phyloP scores from a whole-genome alignment of 2,113 vertebrate genomes.

The Otocyon megalotis region DNA sequence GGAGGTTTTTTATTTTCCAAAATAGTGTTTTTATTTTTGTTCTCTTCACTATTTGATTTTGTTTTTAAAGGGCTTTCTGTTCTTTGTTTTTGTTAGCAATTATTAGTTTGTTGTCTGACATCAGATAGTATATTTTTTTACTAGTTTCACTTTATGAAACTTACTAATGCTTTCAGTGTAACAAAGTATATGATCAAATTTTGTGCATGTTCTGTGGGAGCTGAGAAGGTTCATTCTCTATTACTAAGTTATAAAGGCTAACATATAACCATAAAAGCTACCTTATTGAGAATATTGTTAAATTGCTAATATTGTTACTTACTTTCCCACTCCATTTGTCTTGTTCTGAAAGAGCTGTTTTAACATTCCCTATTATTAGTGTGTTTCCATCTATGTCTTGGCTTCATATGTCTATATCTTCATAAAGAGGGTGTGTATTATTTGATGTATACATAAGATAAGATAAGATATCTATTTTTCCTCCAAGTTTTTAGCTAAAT shows the following conservation, averaged over 20 bases:
- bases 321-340: not conserved
- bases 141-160: not conserved
- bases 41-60: not conserved
- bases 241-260: not conserved
- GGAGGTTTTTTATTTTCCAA: not conserved
- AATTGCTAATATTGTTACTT: not conserved
- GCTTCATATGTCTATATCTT: not conserved
- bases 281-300: not conserved
- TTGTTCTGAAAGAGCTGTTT: not conserved
- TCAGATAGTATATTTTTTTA: not conserved
- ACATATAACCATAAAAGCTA: not conserved
- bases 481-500: not conserved
- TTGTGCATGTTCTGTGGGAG: not conserved
- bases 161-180: not conserved
- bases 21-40: not conserved
- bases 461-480: not conserved
- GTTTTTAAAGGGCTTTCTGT: not conserved
- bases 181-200: not conserved
- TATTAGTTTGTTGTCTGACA: not conserved
- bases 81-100: not conserved
- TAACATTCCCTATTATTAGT: not conserved
- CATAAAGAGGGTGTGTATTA: not conserved
- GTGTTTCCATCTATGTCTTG: not conserved
- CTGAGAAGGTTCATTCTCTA: not conserved
- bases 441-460: not conserved